Conservation (phyloP, 2,888 invertebrate genomes). For the Terebella lapidaria region DNA sequence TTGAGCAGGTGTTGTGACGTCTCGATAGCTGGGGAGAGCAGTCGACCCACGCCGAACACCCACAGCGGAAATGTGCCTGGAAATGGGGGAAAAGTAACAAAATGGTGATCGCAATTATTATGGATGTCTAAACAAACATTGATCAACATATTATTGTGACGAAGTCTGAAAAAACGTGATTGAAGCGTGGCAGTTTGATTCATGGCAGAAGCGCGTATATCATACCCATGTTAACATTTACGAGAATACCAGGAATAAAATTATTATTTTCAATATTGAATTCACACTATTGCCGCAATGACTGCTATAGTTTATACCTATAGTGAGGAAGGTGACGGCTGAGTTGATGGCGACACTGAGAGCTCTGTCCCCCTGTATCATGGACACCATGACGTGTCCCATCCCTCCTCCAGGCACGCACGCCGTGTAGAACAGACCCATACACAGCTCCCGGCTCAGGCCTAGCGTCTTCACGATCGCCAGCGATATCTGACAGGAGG, state of each 20-base stretch:
- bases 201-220: no score
- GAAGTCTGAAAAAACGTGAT: no score
- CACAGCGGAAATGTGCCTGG: conserved; percentile 16
- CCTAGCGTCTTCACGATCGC: neutral
- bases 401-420: conserved; percentile 50
- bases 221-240: no score
- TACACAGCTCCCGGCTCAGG: conserved; percentile 19
- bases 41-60: conserved; percentile 9
- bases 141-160: no score
- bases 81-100: no score
- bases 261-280: no score
- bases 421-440: conserved; percentile 47
- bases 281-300: no score
- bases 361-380: conserved; percentile 41
- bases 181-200: no score
- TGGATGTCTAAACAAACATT: no score
- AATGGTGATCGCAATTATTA: no score
- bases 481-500: neutral
- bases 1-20: neutral
- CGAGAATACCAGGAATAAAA: no score
- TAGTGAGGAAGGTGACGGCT: conserved; percentile 40
- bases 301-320: no score
- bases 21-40: neutral
- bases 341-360: conserved; percentile 46
- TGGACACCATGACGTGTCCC: conserved; percentile 47